phyloP scores from a whole-genome alignment of 2,113 vertebrate species.

The Tupaia chinensis region DNA sequence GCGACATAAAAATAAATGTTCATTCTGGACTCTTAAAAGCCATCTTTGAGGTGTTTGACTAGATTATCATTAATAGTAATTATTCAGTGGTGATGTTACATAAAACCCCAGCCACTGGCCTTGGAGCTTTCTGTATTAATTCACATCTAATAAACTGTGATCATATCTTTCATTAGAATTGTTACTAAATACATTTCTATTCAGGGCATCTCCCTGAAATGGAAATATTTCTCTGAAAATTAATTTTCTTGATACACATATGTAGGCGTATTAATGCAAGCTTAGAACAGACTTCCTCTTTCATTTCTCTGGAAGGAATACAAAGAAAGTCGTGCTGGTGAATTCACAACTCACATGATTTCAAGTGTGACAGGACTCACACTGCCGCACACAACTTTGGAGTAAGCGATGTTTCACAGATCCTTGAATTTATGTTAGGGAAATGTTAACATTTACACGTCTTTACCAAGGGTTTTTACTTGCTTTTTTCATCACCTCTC shows the following conservation, averaged over 20 bases:
- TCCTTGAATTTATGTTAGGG: neutral
- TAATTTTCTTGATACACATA: conserved; percentile 76
- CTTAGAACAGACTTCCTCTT: conserved; percentile 71
- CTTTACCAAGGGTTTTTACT: conserved; percentile 41
- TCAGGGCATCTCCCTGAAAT: conserved; percentile 73
- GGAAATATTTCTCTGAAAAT: conserved; percentile 80
- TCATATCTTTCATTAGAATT: conserved; percentile 70
- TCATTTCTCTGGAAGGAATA: conserved; percentile 65
- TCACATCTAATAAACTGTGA: conserved; percentile 64
- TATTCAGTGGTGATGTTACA: conserved; percentile 68
- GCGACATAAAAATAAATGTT: conserved; percentile 73
- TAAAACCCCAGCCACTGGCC: conserved; percentile 57
- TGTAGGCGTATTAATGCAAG: conserved; percentile 72
- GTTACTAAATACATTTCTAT: conserved; percentile 74
- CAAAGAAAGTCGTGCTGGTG: conserved; percentile 50
- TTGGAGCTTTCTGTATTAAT: conserved; percentile 73
- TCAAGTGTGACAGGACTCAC: conserved; percentile 9
- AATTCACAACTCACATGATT: conserved; percentile 46
- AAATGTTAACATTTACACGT: conserved; percentile 39
- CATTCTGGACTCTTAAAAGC: conserved; percentile 72
- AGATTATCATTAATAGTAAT: conserved; percentile 72
- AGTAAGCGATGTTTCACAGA: conserved; percentile 4
- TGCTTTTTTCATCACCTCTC: neutral
- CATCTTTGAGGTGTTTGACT: conserved; percentile 71
- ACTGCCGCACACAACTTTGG: neutral